Evolutionary conservation across 2,797 vertebrate genomes (phyloP).

Genomic region (Betta splendens): DNA sequence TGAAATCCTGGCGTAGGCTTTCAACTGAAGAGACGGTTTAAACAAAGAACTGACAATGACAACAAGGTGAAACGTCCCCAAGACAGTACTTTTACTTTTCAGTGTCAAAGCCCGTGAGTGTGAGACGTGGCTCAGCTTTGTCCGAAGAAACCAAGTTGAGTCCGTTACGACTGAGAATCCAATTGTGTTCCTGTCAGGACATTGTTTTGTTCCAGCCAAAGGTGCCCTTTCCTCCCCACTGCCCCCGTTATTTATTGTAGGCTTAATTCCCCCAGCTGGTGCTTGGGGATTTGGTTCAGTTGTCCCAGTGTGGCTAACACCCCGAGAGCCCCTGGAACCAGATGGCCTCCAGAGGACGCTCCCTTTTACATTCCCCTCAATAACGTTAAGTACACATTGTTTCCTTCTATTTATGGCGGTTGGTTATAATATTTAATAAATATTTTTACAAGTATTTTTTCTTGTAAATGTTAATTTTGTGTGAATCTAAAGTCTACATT

Average conservation of each 20-base stretch:
- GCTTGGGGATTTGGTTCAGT: conserved; percentile 76
- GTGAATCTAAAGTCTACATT: no score
- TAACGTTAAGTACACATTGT: conserved; percentile 23
- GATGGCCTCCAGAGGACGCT: conserved; percentile 73
- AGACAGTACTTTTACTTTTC: conserved; percentile 2
- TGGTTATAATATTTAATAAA: conserved; percentile 61
- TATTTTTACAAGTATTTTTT: conserved; percentile 46
- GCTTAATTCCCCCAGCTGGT: conserved; percentile 78
- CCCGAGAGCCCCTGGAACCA: conserved; percentile 60
- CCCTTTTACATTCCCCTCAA: conserved; percentile 17
- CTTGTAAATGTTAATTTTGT: no score
- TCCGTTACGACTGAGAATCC: conserved; percentile 29
- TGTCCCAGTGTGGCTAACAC: conserved; percentile 63
- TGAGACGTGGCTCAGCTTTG: conserved; percentile 3
- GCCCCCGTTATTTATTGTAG: conserved; percentile 69
- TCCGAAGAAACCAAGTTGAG: conserved; percentile 20
- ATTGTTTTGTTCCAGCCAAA: conserved; percentile 60
- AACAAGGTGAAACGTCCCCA: conserved; percentile 7
- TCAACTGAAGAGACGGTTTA: conserved; percentile 58
- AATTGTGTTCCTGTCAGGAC: conserved; percentile 62
- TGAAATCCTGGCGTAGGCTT: conserved; percentile 79
- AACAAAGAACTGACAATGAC: background rate
- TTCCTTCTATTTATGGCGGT: conserved; percentile 64
- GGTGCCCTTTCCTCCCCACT: conserved; percentile 34
- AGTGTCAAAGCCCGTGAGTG: conserved; percentile 3